Conservation (phyloP, 2,888 invertebrate genomes). For the Pandemis cinnamomeana region DNA sequence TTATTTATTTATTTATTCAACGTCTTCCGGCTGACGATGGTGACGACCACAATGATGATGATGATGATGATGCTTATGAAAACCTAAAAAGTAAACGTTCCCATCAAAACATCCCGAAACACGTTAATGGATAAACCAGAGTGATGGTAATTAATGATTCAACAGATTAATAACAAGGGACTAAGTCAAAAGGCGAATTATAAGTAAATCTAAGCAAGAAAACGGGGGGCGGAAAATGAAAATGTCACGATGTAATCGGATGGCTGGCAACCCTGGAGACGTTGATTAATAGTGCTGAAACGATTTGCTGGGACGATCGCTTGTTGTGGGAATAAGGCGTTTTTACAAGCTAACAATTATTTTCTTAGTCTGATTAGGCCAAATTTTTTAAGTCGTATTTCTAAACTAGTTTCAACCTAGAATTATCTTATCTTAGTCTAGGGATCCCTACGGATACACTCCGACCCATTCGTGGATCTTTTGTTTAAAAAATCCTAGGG, state of each 20-base stretch:
- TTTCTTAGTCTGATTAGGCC: no score
- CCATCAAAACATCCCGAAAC: constrained; percentile 28
- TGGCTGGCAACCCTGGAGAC: constrained; percentile 44
- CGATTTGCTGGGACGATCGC: background rate
- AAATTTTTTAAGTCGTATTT: no score
- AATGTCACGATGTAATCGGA: constrained; percentile 47
- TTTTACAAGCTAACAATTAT: background rate
- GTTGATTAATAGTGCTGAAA: constrained; percentile 42
- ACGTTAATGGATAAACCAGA: constrained; percentile 34
- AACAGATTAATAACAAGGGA: constrained; percentile 42
- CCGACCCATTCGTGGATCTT: no score
- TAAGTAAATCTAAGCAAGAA: constrained; percentile 40
- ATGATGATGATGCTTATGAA: background rate
- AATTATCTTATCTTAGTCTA: no score
- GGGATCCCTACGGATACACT: no score
- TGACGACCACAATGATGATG: no score
- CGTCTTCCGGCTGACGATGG: no score
- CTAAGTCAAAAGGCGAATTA: constrained; percentile 43
- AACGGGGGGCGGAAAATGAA: constrained; percentile 45
- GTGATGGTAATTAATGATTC: constrained; percentile 40
- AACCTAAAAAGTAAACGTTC: background rate
- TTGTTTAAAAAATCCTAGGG: no score
- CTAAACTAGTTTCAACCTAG: no score
- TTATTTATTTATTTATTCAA: no score
- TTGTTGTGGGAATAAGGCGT: background rate